Base-by-base conservation (phyloP, 2,797 vertebrate species). In the Etheostoma nigrum region DNA sequence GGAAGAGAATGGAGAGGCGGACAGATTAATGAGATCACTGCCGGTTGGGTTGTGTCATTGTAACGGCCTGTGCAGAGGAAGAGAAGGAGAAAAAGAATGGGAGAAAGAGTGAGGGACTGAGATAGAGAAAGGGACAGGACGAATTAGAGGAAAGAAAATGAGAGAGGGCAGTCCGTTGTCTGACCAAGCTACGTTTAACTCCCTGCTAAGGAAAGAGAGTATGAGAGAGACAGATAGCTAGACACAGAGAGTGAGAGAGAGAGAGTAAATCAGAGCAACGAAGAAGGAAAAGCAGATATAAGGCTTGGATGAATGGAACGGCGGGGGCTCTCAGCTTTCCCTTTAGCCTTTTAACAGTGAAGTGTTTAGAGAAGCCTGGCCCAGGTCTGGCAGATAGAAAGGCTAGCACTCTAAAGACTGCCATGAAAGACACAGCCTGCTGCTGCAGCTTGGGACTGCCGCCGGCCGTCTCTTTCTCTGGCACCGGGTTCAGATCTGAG, bases 1-100 rank as follows among this genome's bases (percentile, higher is more conserved):
- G 83, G 67, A 45, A 75, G 87, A 88, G 89, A 87, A 91, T 67
- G 84, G 76, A 88, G 79, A 40, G 36, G 36, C 42, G 42, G 79
- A 75, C 21, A 67, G 84, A 80, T 93, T 94, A 94, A 94, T 94
- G 91, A 93, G 92, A 95, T 94, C 92, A 93, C 90, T 91, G 93
- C 89, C 81, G 94, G 91, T 89, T 89, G 88, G 88, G 81, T 90
- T 83, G 89, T 89, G 91, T 89, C 90, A 92, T 84, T 90, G 86
- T 87, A 93, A 91, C 85, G 89, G 85, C 87, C 81, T 78, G 75
- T 82, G 84, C 76, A 51, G 67, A 67, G 61, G 54, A 19, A 66
- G 85, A 74, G 84, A n/a, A 54, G 70, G 61, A 68, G 79, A 69
- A 59, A 72, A 64, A 71, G 67, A 76, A 21, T 59, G 57, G 55